Conservation (phyloP, 53 echinoderm and acorn worm species). For the Holothuria leucospilota region DNA sequence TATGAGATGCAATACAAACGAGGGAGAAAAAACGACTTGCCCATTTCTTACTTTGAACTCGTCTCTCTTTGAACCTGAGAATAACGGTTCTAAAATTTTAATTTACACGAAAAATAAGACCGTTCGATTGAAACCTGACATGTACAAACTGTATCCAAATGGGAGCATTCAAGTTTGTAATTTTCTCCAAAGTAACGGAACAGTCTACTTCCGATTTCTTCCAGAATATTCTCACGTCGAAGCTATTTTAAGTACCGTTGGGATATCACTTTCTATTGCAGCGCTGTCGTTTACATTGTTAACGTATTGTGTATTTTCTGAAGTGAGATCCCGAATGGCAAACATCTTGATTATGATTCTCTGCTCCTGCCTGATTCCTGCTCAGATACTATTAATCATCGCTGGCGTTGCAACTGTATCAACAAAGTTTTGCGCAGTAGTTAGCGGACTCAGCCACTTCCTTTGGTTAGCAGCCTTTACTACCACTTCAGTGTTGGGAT, state of each 20-base stretch:
- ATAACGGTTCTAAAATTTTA: slow-evolving; percentile 9
- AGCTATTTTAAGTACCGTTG: slow-evolving; percentile 10
- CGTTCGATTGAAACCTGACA: slow-evolving; percentile 14
- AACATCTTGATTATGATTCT: slow-evolving; percentile 16
- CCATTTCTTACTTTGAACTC: slow-evolving; percentile 15
- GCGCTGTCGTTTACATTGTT: background rate
- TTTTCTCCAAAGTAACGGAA: background rate
- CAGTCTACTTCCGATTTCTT: background rate
- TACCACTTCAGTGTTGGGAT: slow-evolving; percentile 9
- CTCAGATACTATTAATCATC: background rate
- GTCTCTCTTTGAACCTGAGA: slow-evolving; percentile 14
- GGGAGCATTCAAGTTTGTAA: slow-evolving; percentile 46
- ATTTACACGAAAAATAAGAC: slow-evolving; percentile 15
- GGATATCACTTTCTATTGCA: slow-evolving; percentile 4
- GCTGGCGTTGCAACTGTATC: background rate
- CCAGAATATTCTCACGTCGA: slow-evolving; percentile 15
- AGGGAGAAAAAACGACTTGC: background rate
- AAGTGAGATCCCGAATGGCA: background rate
- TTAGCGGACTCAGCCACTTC: slow-evolving; percentile 20
- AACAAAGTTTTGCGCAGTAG: background rate
- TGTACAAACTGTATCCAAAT: slow-evolving; percentile 11
- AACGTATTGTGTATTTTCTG: slow-evolving; percentile 12
- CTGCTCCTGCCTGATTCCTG: background rate
- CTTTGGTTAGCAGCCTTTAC: slow-evolving; percentile 32
- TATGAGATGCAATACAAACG: no score